Conservation (phyloP, 2,113 vertebrate species). For the western clawed frog (Xenopus tropicalis) region DNA sequence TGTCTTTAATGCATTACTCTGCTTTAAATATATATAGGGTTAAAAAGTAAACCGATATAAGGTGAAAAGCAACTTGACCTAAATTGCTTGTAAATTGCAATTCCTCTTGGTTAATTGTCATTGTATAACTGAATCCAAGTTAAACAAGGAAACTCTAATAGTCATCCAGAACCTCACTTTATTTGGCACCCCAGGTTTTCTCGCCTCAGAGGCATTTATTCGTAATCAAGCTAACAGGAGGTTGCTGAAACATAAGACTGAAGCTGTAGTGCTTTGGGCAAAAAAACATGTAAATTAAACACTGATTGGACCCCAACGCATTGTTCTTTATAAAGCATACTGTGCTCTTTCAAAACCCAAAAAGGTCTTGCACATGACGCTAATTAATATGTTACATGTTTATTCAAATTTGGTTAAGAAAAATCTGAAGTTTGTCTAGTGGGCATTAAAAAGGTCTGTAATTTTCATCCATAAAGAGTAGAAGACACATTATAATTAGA, state of each 20-base stretch:
- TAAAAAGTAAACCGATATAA: not conserved
- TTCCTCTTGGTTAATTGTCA: conserved; percentile 16
- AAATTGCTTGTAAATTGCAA: conserved; percentile 21
- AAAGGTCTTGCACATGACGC: conserved; percentile 12
- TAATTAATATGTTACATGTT: conserved; percentile 36
- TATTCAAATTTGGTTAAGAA: conserved; percentile 24
- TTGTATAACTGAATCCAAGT: conserved; percentile 6
- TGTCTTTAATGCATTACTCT: no score
- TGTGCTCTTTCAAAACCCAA: conserved; percentile 22
- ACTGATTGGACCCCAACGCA: conserved; percentile 29
- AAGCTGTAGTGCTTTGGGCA: conserved; percentile 30
- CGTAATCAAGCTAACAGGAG: conserved; percentile 31
- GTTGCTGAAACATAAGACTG: conserved; percentile 29
- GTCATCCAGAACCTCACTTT: conserved; percentile 38
- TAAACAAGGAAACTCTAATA: conserved; percentile 18
- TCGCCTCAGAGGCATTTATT: conserved; percentile 26
- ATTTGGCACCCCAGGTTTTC: conserved; percentile 26
- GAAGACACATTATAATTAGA: not conserved
- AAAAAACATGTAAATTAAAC: conserved; percentile 32
- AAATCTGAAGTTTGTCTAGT: conserved; percentile 8
- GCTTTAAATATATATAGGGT: no score
- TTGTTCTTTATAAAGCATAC: conserved; percentile 32
- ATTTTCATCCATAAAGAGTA: conserved; percentile 19
- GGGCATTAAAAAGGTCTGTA: conserved; percentile 17
- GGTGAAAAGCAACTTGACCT: not conserved